phyloP scores from a whole-genome alignment of 1,140 invertebrate species.

The Leptopilina boulardi region DNA sequence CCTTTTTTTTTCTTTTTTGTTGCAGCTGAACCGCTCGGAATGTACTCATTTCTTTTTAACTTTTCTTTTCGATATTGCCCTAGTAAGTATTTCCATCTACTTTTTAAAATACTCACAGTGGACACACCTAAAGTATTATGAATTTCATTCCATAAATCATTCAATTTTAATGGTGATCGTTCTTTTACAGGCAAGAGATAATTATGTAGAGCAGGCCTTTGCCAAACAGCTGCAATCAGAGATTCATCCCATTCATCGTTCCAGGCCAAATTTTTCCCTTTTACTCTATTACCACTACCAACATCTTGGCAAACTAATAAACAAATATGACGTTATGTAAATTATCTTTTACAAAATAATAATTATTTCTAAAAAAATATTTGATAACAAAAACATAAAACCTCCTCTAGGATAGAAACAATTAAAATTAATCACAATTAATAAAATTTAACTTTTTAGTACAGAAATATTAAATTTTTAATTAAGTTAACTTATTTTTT shows the following conservation, averaged over 20 bases:
- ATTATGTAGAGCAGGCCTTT: constrained; percentile 4
- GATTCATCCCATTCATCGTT: not conserved
- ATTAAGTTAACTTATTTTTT: too few relatives aligned
- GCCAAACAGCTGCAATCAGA: not conserved
- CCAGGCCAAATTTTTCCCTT: not conserved
- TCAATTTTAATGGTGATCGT: not conserved
- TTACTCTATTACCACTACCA: not conserved
- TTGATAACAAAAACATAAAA: too few relatives aligned
- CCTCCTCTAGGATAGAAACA: too few relatives aligned
- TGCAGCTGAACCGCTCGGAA: not conserved
- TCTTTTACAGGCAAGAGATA: not conserved
- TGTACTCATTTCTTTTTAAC: not conserved
- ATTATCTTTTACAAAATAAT: too few relatives aligned
- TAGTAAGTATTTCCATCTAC: not conserved
- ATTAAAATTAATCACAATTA: too few relatives aligned
- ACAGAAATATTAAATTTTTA: too few relatives aligned
- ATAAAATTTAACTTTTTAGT: too few relatives aligned
- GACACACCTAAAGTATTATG: not conserved
- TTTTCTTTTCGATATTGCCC: not conserved
- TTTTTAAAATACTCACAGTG: not conserved
- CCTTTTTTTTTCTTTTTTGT: not conserved
- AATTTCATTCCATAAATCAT: not conserved
- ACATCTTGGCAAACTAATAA: not conserved
- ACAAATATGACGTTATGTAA: too few relatives aligned
- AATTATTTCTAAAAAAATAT: too few relatives aligned